Base-by-base conservation (phyloP, 2,797 vertebrate species). In the Dendrocincla tyrannina region DNA sequence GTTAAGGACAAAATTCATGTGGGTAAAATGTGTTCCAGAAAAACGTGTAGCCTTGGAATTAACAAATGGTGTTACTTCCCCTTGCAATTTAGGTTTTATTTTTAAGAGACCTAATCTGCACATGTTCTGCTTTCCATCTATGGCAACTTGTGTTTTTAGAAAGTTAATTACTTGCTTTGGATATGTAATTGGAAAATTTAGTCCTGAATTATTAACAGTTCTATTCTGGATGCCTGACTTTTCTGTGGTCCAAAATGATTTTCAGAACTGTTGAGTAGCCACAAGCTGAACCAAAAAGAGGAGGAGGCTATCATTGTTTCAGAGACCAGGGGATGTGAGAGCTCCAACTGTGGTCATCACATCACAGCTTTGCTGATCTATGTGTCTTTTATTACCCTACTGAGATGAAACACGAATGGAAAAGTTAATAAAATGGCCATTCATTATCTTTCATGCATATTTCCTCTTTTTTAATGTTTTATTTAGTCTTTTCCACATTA, bases 51-150 rank as follows among this genome's bases (percentile, higher is more conserved):
- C 46, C 39, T 76, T 91, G 69, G 66, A 92, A 80, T 88, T 94
- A 93, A 64, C 49, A 93, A 96, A 91, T 89, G 66, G 46, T 78
- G 73, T 88, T 93, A 85, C 75, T 96, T 95, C 82, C 76, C 16
- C 30, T 78, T 60, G 37, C 32, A 84, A 59, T 88, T 76, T 28
- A 67, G 42, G 25, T 85, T 94, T 93, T 93, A 83, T 92, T 94
- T 96, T 91, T 94, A 95, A 85, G 75, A 91, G 25, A 39, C 42
- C 67, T 96, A 68, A 78, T 92, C 82, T 70, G 69, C 37, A 75
- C 69, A 25, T 86, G 85, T 88, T 66, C 89, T 95, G 44, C 76
- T 92, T 94, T 88, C 73, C 63, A 78, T 90, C 82, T 91, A 86
- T 58, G 89, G 79, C 73, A 88, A 86, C 62, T 91, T n/a, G 59